Evolutionary conservation across 1,140 invertebrate genomes (phyloP).

Genomic region (Rhynchophorus ferrugineus): DNA sequence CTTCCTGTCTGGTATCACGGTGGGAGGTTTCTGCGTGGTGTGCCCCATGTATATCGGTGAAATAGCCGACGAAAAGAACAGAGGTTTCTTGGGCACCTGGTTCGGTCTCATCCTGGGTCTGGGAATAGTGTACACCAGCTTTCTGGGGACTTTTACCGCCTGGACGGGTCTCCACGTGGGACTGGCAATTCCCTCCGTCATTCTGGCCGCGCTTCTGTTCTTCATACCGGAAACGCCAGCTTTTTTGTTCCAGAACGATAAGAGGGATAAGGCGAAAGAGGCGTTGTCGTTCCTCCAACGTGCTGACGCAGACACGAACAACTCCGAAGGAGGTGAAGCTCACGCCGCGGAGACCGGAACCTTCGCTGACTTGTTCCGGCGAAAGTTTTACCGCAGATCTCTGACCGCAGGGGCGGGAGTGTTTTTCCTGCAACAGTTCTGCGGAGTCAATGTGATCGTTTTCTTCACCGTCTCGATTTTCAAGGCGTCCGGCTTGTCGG

Average conservation of each 20-base stretch:
- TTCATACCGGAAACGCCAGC: constrained; percentile 79
- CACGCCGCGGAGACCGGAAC: constrained; percentile 47
- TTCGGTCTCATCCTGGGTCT: constrained; percentile 76
- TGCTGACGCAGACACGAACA: constrained; percentile 47
- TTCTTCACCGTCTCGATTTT: constrained; percentile 78
- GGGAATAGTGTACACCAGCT: constrained; percentile 73
- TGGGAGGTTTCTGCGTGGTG: constrained; percentile 75
- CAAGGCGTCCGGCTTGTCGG: constrained; percentile 61
- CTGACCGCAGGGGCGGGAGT: constrained; percentile 65
- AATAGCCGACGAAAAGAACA: constrained; percentile 70
- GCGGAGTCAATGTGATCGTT: constrained; percentile 78
- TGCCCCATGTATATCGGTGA: constrained; percentile 83
- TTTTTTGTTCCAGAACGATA: constrained; percentile 54
- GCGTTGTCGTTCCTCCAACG: constrained; percentile 47
- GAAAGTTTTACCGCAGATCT: constrained; percentile 54
- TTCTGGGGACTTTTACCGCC: constrained; percentile 56
- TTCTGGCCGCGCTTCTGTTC: constrained; percentile 57
- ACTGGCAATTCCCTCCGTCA: constrained; percentile 56
- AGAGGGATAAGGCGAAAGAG: constrained; percentile 44
- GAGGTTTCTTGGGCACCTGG: constrained; percentile 73
- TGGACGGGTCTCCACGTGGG: constrained; percentile 60
- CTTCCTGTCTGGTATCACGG: constrained; percentile 64
- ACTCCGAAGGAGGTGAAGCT: constrained; percentile 50
- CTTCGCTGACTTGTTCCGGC: constrained; percentile 51
- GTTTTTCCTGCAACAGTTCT: constrained; percentile 79